Evolutionary conservation across 2,113 vertebrate species (phyloP).

Genomic region (Albula goreensis): DNA sequence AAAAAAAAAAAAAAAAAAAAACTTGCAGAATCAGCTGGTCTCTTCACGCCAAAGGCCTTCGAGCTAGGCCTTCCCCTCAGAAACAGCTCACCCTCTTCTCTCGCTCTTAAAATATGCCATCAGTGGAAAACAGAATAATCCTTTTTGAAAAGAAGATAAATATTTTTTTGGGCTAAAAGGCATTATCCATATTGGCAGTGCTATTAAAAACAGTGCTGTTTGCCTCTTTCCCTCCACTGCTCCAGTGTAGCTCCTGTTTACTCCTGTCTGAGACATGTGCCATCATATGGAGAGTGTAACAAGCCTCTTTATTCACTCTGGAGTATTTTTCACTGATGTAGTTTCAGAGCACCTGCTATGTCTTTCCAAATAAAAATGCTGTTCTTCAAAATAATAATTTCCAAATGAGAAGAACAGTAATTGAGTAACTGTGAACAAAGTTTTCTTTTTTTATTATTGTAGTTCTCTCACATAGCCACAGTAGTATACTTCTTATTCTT

Average conservation of each 20-base stretch:
- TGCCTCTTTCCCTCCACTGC: slow-evolving; percentile 42
- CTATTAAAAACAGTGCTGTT: slow-evolving; percentile 53
- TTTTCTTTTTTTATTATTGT: no score
- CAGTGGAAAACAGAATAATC: slow-evolving; percentile 50
- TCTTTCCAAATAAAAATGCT: background rate
- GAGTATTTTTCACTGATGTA: background rate
- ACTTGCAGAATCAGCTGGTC: background rate
- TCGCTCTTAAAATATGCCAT: slow-evolving; percentile 7
- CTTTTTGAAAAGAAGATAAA: slow-evolving; percentile 47
- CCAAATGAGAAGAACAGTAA: background rate
- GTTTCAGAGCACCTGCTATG: background rate
- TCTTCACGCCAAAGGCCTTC: background rate
- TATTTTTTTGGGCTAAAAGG: slow-evolving; percentile 47
- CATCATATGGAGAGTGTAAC: background rate
- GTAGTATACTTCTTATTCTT: no score
- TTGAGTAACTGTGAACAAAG: no score
- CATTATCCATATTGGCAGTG: slow-evolving; percentile 47
- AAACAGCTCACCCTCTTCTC: background rate
- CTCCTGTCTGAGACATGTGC: background rate
- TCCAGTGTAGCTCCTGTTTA: background rate
- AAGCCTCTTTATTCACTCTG: background rate
- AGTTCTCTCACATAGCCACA: no score
- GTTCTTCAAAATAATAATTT: background rate
- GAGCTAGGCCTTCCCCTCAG: background rate
- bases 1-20: background rate